Evolutionary conservation across 2,888 invertebrate species (phyloP), one percentile per base, ranked within the genome.

Genomic region (Pseudanteris insignis): DNA sequence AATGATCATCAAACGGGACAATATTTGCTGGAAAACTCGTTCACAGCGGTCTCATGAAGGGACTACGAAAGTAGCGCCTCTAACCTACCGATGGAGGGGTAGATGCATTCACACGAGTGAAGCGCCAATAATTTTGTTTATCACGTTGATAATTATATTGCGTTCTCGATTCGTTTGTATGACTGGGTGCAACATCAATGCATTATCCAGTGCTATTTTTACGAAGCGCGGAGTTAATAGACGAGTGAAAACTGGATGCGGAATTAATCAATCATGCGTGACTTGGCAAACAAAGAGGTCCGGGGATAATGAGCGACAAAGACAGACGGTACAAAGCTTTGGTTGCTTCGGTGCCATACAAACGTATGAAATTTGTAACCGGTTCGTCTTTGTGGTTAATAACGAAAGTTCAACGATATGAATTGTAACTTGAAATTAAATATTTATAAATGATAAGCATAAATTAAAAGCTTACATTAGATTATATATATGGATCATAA

Each of bases 221-320:
- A 53, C 43, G 60, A 51, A 36, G 46, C 12, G 47, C 30, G 15
- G 57, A 62, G 58, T 63, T 63, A 63, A 63, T 63, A 43, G 62
- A 58, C 58, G 46, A 63, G 63, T 50, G 58, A 54, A 58, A 63
- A 58, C 44, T 50, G 58, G 58, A 58, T 63, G 40, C 58, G 47
- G 41, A 59, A 59, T 59, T 59, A 59, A 59, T 59, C 59, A 59
- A 59, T 59, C 60, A 48, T 54, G 48, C 53, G 60, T 54, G 53
- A 60, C 59, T 53, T n/a, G n/a, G 53, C 47, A 37, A 53, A 51
- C 30, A 53, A 41, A 53, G 47, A 44, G 50, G 54, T 54, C 48
- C 29, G 18, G 14, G 59, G 32, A 60, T 60, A 60, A 60, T 44
- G 53, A 51, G 53, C 34, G n/a, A 12, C 43, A 12, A 9, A 24